A percentile compares a stretch with the other conserved stretches of the same genome.
phyloP scores from a whole-genome alignment of 1,140 invertebrate genomes.

The Drosophila setifemur region DNA sequence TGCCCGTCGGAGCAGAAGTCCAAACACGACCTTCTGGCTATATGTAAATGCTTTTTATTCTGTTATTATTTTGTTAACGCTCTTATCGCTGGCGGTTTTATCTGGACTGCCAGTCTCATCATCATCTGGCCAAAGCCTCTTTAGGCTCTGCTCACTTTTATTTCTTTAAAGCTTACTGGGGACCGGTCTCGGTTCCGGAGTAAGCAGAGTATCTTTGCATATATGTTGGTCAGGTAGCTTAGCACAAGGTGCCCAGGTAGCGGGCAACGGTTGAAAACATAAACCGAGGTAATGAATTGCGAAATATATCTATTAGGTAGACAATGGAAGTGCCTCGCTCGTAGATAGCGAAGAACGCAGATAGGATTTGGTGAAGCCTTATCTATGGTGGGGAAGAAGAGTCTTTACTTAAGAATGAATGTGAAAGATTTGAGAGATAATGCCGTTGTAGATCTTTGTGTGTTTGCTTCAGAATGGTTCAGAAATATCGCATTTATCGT shows the following conservation, averaged over 20 bases:
- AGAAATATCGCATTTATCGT: too few species aligned
- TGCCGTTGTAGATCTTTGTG: too few species aligned
- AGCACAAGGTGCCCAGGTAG: conserved; percentile 13
- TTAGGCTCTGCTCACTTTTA: conserved; percentile 47
- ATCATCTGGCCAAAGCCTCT: conserved; percentile 57
- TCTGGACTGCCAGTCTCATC: conserved; percentile 52
- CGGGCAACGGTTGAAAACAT: conserved; percentile 22
- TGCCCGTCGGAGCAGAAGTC: conserved; percentile 4
- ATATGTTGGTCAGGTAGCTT: conserved; percentile 43
- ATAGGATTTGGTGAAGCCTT: conserved; percentile 28
- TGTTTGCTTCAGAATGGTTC: too few species aligned
- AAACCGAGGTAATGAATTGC: conserved; percentile 70
- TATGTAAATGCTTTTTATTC: conserved; percentile 77
- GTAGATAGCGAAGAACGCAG: conserved; percentile 24
- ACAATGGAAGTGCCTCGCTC: conserved; percentile 30
- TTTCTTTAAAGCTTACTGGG: conserved; percentile 63
- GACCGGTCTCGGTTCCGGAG: too few species aligned
- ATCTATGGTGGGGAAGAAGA: conserved; percentile 4
- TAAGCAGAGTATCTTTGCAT: conserved; percentile 25
- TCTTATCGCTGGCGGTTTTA: conserved; percentile 60
- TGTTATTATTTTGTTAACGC: conserved; percentile 76
- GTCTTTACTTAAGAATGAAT: conserved; percentile 1
- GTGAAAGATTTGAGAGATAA: conserved; percentile 11
- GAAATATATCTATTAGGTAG: conserved; percentile 39
- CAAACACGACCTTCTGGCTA: conserved; percentile 33